Conservation (phyloP, 2,113 vertebrate genomes). For the Lasiurus borealis region DNA sequence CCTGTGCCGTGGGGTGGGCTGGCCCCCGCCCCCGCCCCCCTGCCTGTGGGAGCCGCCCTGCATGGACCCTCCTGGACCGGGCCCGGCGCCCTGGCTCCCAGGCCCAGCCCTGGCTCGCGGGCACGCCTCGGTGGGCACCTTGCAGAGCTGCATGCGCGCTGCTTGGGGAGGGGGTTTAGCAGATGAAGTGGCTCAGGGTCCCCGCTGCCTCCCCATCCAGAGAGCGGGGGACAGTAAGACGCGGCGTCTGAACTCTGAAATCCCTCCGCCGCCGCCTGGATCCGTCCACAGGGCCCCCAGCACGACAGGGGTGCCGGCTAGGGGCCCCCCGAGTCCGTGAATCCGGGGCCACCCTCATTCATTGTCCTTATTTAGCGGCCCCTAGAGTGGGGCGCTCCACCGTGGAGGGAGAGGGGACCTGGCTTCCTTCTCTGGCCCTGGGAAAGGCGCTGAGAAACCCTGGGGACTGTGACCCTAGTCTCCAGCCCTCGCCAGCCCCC, state of each 20-base stretch:
- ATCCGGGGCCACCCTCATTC: fast-evolving
- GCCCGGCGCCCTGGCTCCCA: neutral
- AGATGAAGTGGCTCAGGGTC: fast-evolving
- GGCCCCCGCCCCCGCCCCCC: fast-evolving
- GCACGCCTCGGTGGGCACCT: fast-evolving
- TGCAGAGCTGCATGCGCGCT: fast-evolving
- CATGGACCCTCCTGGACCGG: fast-evolving
- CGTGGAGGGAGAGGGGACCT: fast-evolving
- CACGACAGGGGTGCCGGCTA: fast-evolving
- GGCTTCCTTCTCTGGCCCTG: fast-evolving
- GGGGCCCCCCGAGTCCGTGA: fast-evolving
- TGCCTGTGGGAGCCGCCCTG: neutral
- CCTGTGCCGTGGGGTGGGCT: neutral
- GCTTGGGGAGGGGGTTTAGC: neutral
- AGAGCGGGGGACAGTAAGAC: fast-evolving
- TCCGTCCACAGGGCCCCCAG: fast-evolving
- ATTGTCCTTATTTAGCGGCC: fast-evolving
- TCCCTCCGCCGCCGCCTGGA: fast-evolving
- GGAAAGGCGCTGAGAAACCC: fast-evolving
- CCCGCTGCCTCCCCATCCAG: fast-evolving
- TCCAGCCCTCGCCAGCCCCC: no score
- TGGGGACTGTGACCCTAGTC: fast-evolving
- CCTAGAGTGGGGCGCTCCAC: neutral
- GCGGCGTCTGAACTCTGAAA: no score
- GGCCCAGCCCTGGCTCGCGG: fast-evolving